Evolutionary conservation across 1,140 invertebrate species (phyloP), one percentile per base, ranked within the genome.

Genomic region (Triops longicaudatus): DNA sequence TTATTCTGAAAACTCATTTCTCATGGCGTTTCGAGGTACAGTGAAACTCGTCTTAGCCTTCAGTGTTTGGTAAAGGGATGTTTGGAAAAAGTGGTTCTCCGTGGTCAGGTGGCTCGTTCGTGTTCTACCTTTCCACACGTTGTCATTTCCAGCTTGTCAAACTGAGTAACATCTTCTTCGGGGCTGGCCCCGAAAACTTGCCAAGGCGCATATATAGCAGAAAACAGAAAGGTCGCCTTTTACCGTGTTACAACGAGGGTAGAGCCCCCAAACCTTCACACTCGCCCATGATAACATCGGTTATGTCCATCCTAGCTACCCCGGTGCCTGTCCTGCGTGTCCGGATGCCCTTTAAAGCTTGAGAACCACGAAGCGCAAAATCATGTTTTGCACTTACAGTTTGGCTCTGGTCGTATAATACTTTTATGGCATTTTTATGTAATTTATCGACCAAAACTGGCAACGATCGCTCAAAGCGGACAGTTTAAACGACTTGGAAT

Each of bases 131-230:
- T 63, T 63, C 50, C 50, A 63, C 50, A 63, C 50, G 50, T 63
- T 63, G 50, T 63, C 50, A 63, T 63, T 63, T 63, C 50, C 50
- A 63, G 50, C 50, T 63, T 63, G 50, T 63, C 50, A 63, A 63
- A 17, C 50, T 63, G 50, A 63, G 50, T 63, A 63, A 63, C 50
- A 63, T 63, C 50, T 63, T 63, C 50, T 63, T 63, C 50, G 14
- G 50, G 50, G n/a, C 50, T 63, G 50, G 50, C 22, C 50, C 31
- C 31, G 31, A 63, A 22, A 22, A 63, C 50, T 63, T 63, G 50
- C 17, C 17, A 63, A 10, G 14, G 3, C 6, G n/a, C 22, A 63
- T 63, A 22, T 63, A 63, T 63, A 63, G 50, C 50, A n/a, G 0
- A 22, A 63, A 63, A 63, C 50, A 63, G 50, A 22, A 63, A 63